These are phyloP conservation scores for Amphimallon solstitiale DNA, from an alignment of 2,888 invertebrate species.

Conservation along the genomic window DNA sequence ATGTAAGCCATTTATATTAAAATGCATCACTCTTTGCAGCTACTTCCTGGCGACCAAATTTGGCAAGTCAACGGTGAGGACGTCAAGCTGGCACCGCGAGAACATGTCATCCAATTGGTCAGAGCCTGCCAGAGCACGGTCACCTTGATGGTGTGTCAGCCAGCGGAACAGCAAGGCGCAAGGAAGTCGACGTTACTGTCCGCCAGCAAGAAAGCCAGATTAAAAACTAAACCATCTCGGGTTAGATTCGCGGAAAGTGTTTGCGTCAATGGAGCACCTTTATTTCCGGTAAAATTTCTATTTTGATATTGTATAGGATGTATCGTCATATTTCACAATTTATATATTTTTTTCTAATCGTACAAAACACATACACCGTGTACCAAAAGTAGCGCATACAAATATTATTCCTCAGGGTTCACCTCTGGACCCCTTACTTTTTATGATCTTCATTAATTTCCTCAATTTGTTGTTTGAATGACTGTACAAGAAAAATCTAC, in stretches of 20 bases:
- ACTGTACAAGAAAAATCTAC: no score
- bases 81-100: constrained; percentile 84
- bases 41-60: constrained; percentile 92
- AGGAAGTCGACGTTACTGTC: constrained; percentile 86
- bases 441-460: no score
- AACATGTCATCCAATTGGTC: constrained; percentile 89
- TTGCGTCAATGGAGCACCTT: constrained; percentile 84
- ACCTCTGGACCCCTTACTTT: no score
- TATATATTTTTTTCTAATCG: no score
- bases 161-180: constrained; percentile 68
- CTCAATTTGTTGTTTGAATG: no score
- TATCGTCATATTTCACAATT: no score
- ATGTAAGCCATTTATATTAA: no score
- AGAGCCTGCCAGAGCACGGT: constrained; percentile 83
- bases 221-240: constrained; percentile 82
- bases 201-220: constrained; percentile 85
- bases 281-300: constrained; percentile 74
- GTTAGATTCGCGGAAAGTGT: constrained; percentile 92
- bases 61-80: constrained; percentile 91
- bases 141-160: constrained; percentile 84
- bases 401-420: no score
- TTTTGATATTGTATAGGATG: background rate
- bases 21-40: constrained; percentile 59
- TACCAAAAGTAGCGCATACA: no score
- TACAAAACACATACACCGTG: no score